Conservation (phyloP, 2,797 vertebrate genomes). For the Eupleurogrammus muticus region DNA sequence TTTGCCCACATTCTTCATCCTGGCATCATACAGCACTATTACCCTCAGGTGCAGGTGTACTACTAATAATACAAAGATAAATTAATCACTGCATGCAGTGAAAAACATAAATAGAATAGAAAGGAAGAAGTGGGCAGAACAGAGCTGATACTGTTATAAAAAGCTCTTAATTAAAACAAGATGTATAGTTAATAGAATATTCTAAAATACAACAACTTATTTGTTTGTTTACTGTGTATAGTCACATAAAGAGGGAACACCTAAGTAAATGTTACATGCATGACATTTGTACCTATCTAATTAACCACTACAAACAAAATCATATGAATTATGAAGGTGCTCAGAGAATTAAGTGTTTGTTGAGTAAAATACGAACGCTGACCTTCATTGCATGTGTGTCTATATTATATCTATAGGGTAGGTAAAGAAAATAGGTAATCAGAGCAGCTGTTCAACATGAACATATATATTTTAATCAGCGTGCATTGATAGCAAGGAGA, state of each 20-base stretch:
- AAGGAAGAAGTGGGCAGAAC: neutral
- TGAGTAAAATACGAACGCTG: neutral
- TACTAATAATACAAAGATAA: neutral
- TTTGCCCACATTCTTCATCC: neutral
- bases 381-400: neutral
- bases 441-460: neutral
- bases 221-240: no score
- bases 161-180: no score
- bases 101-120: no score
- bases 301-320: no score
- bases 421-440: neutral
- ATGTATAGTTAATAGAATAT: no score
- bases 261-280: neutral
- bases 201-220: no score
- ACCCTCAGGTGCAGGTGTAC: conserved; percentile 8
- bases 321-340: no score
- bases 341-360: neutral
- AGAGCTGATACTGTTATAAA: neutral
- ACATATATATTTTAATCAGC: neutral
- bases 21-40: conserved; percentile 4
- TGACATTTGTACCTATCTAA: no score
- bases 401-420: neutral
- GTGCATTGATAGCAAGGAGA: neutral
- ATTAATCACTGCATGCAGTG: neutral
- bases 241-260: neutral